Conservation (phyloP, 2,888 invertebrate species). For the Temnothorax unifasciatus region DNA sequence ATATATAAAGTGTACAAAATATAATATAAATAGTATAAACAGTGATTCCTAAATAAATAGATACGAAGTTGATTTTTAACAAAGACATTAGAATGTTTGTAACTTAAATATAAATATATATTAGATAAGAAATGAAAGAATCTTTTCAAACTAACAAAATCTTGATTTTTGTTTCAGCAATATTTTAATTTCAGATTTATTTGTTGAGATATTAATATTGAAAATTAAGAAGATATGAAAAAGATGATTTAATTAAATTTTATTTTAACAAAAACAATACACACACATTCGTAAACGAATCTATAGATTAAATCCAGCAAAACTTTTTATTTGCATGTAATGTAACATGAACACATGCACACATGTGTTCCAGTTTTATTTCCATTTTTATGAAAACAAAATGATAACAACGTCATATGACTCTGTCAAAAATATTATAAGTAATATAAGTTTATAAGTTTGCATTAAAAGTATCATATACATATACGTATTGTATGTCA, state of each 20-base stretch:
- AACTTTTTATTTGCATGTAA: not conserved
- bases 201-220: not conserved
- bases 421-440: not conserved
- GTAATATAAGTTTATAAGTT: not conserved
- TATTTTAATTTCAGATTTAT: not conserved
- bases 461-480: not conserved
- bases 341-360: not conserved
- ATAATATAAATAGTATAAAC: too few species aligned
- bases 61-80: not conserved
- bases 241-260: not conserved
- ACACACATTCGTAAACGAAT: not conserved
- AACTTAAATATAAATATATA: not conserved
- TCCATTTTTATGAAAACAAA: constrained; percentile 16
- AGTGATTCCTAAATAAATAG: not conserved
- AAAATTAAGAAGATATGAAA: constrained; percentile 11
- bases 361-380: not conserved
- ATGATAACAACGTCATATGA: constrained; percentile 26
- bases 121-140: not conserved
- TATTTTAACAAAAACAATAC: not conserved
- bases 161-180: not conserved
- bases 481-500: not conserved
- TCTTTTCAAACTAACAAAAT: not conserved
- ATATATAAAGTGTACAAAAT: not conserved
- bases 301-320: not conserved
- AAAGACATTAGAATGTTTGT: not conserved